Evolutionary conservation across 2,888 invertebrate species (phyloP).

Genomic region (Myopa testacea): DNA sequence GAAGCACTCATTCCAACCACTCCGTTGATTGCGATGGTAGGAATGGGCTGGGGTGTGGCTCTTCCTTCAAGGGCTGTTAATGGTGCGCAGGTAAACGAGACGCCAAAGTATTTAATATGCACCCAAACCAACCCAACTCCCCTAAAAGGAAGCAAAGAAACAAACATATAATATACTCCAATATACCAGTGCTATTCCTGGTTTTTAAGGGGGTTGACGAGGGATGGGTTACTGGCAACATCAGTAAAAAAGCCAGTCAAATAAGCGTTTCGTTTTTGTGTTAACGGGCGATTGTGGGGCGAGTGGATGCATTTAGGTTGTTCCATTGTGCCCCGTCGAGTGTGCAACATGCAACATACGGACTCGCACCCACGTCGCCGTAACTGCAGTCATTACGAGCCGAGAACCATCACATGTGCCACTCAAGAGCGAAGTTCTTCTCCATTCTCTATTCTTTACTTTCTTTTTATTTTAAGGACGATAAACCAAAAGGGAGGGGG

Average conservation of each 20-base stretch:
- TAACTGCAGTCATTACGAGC: not conserved
- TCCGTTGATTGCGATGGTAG: not conserved
- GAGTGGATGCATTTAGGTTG: not conserved
- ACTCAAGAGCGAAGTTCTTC: not conserved
- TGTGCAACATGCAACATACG: constrained; percentile 1
- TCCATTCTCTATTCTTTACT: not conserved
- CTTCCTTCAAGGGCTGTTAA: not conserved
- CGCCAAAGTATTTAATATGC: constrained; percentile 6
- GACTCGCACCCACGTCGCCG: not conserved
- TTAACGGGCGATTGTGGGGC: too few relatives aligned
- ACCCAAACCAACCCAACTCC: not conserved
- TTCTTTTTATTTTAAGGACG: not conserved
- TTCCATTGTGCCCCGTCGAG: not conserved
- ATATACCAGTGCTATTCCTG: not conserved
- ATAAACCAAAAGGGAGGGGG: too few relatives aligned
- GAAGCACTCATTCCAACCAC: not conserved
- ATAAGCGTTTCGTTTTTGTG: not conserved
- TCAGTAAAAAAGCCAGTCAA: not conserved
- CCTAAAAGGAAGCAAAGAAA: too few relatives aligned
- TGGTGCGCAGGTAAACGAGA: too few relatives aligned
- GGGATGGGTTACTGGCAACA: not conserved
- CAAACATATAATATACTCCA: too few relatives aligned
- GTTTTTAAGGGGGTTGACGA: not conserved
- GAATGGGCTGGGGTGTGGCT: not conserved
- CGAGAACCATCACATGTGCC: not conserved